These are phyloP conservation scores for Enteromius viviparus DNA, from an alignment of 2,797 vertebrate genomes.

Conservation along the genomic window DNA sequence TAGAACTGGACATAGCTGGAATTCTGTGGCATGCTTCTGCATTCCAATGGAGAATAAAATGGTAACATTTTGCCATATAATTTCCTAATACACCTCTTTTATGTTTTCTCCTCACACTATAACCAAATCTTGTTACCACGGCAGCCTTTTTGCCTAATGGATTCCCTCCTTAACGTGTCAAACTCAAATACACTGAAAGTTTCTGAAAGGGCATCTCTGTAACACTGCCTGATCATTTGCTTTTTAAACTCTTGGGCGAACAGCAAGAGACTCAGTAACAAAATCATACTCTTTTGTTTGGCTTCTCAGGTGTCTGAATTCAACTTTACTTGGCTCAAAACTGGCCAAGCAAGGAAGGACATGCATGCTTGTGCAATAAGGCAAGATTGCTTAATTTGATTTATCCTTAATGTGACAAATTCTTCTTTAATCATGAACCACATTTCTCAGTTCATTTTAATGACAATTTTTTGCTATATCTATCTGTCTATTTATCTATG, in stretches of 20 bases:
- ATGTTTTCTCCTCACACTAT: not conserved
- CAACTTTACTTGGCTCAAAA: not conserved
- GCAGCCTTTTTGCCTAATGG: not conserved
- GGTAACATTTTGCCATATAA: not conserved
- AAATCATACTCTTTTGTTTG: not conserved
- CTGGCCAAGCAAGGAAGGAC: not conserved
- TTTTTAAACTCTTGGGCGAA: not conserved
- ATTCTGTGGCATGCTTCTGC: not conserved
- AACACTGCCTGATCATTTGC: not conserved
- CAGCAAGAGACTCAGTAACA: not conserved
- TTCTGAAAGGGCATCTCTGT: not conserved
- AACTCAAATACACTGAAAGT: not conserved
- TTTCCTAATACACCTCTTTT: not conserved
- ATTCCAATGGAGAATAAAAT: not conserved
- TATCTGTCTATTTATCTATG: too few relatives aligned
- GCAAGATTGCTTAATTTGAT: not conserved
- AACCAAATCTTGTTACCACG: not conserved
- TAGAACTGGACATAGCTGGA: not conserved
- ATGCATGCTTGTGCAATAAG: not conserved
- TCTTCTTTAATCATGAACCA: not conserved
- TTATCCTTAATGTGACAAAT: not conserved
- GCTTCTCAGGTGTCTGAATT: not conserved
- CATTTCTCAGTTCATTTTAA: not conserved
- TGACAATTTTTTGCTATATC: not conserved
- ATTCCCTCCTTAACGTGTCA: not conserved